Conservation (phyloP, 2,888 invertebrate genomes). For the Oconnorella tubifera region DNA sequence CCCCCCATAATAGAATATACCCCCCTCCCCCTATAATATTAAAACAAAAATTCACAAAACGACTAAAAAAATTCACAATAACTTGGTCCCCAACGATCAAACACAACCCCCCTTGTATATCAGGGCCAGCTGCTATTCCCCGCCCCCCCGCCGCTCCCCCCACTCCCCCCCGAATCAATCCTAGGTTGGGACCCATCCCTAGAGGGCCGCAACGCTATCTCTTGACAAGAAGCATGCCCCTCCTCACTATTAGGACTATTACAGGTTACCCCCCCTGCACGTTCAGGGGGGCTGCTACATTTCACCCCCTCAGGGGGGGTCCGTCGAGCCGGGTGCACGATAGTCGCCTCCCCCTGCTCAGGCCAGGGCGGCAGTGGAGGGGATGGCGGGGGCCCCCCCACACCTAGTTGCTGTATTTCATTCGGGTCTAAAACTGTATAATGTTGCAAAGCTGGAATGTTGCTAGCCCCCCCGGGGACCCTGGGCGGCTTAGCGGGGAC, state of each 20-base stretch:
- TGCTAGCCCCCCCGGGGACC: slow-evolving; percentile 6
- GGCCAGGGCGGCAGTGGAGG: slow-evolving; percentile 4
- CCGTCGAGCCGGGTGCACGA: not conserved
- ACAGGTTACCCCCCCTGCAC: not conserved
- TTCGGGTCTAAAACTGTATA: slow-evolving; percentile 26
- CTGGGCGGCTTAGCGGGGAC: not conserved
- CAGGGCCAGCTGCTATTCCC: slow-evolving; percentile 18
- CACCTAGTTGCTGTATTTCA: slow-evolving; percentile 16
- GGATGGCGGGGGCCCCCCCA: not conserved
- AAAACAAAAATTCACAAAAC: too few relatives aligned
- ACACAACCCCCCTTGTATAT: too few relatives aligned
- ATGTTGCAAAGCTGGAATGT: slow-evolving; percentile 17
- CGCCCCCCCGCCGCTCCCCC: not conserved
- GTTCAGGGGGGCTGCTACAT: not conserved
- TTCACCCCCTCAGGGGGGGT: not conserved
- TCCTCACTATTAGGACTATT: slow-evolving; percentile 1
- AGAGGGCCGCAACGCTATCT: slow-evolving; percentile 12
- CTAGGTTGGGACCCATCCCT: slow-evolving; percentile 2
- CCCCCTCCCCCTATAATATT: too few relatives aligned
- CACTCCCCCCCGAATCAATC: not conserved
- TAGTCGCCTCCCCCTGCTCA: not conserved
- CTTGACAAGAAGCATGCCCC: not conserved
- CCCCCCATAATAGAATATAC: too few relatives aligned
- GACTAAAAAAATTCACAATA: too few relatives aligned
- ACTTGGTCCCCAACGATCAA: too few relatives aligned